Evolutionary conservation across 2,888 invertebrate species (phyloP), one percentile per base, ranked within the genome.

Genomic region (Matsumyia berberina): DNA sequence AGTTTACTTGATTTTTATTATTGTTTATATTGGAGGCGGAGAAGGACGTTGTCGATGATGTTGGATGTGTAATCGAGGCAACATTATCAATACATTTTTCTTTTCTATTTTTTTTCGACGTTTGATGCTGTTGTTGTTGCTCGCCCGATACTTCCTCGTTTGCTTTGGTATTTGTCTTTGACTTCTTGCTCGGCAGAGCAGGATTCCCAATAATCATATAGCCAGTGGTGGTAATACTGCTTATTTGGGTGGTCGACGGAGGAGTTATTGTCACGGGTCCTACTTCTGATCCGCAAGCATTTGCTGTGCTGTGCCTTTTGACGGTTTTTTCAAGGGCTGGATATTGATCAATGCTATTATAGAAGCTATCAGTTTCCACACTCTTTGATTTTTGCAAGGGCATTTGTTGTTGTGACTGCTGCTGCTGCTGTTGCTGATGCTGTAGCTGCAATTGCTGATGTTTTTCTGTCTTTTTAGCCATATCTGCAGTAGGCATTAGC

Each of bases 241-340:
- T 80, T 24, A 66, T 35, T 66, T 81, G 86, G 42, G 60, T 49
- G n/a, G 55, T 58, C 17, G 76, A 60, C 24, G 73, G 51, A 58
- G 74, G 49, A 69, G 64, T 53, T 46, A 66, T 73, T 60, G 57
- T 12, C 7, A 55, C 11, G 17, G 44, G 46, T 55, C 46, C 60
- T 15, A 67, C 37, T 49, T 72, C 85, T n/a, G 81, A 66, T 42
- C 66, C 67, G 35, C 88, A 86, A 9, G 89, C 88, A 86, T 89
- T 89, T 39, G 89, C 88, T 39, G 89, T 87, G 80, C 89, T 90
- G 87, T 91, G 91, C 64, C 90, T 88, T 88, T 92, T 90, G 24
- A 92, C 89, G 0, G 92, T 91, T 88, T 92, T 92, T 86, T 92
- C 92, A 19, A 92, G 87, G 51, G 92, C 92, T 33, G 92, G 92